Evolutionary conservation across 2,113 vertebrate genomes (phyloP), one percentile per base, ranked within the genome.

Genomic region (Sinocyclocheilus maitianheensis): DNA sequence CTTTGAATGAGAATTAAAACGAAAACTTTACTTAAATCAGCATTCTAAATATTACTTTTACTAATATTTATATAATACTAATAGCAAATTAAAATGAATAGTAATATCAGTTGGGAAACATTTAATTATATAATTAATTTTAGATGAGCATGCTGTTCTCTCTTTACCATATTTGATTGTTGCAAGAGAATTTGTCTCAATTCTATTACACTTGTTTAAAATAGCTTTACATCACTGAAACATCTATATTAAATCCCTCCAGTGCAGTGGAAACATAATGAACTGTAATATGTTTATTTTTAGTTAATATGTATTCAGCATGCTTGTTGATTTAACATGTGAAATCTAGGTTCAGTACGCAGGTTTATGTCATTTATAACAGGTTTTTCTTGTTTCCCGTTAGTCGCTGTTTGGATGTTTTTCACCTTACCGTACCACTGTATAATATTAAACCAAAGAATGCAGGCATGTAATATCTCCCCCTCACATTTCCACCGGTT

Each of bases 361-460:
- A 72, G 18, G 37, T 24, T 51, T 16, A 48, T 51, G 24, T 26
- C 1, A 30, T 34, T 16, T 55, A 26, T 14, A 16, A 75, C 0
- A 5, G 72, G 4, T 55, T 55, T 77, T 77, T 53, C 75, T 53
- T 30, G n/a, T 77, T 30, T 46, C 16, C 46, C 9, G 14, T 53
- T 9, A 77, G 48, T 16, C 48, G 48, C 10, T 16, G 14, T 34
- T 77, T 77, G 76, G 53, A 62, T 79, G 51, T 53, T 62, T 75
- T 78, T 48, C 40, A 74, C 34, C 67, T 48, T 53, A 67, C 84
- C 53, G 90, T 87, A 72, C 94, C 91, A 90, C 84, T 87, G 91
- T 94, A 87, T 94, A 93, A 93, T 92, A 94, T 95, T 94, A 94
- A 95, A 91, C 93, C 65, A 76, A 89, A 92, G 93, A 93, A 93